Percentiles rank a stretch among this genome's conserved stretches.
phyloP scores from a whole-genome alignment of 2,113 vertebrate genomes.

The Anhinga anhinga region DNA sequence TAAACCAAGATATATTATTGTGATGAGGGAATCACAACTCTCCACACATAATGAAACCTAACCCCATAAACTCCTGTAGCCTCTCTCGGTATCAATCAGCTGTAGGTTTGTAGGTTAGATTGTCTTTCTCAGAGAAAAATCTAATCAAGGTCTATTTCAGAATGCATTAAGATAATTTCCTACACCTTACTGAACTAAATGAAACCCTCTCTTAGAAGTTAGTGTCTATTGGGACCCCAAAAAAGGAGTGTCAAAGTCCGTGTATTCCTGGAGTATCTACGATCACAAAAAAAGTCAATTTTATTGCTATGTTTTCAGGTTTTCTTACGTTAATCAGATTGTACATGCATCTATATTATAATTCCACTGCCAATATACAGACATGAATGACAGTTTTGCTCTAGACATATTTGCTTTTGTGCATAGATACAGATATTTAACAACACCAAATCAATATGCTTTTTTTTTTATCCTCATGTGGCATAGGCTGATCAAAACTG shows the following conservation, averaged over 20 bases:
- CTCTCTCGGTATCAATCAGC: neutral
- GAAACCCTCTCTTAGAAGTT: neutral
- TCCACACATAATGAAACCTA: neutral
- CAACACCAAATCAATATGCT: neutral
- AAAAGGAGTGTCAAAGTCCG: neutral
- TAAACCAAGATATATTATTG: constrained; percentile 2
- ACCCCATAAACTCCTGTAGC: neutral
- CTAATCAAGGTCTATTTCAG: neutral
- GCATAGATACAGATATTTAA: neutral
- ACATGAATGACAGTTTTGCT: neutral
- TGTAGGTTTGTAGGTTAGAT: neutral
- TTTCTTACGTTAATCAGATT: neutral
- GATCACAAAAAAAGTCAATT: neutral
- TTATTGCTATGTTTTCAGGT: neutral
- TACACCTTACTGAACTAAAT: neutral
- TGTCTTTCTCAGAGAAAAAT: neutral
- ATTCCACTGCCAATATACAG: neutral
- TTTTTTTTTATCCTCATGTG: neutral
- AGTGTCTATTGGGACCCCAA: neutral
- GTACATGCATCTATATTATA: neutral
- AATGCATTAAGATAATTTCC: neutral
- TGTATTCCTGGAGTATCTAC: neutral
- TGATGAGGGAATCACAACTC: neutral
- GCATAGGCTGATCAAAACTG: neutral
- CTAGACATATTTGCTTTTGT: neutral